Evolutionary conservation across 2,113 vertebrate genomes (phyloP).

Genomic region (Smithornis capensis): DNA sequence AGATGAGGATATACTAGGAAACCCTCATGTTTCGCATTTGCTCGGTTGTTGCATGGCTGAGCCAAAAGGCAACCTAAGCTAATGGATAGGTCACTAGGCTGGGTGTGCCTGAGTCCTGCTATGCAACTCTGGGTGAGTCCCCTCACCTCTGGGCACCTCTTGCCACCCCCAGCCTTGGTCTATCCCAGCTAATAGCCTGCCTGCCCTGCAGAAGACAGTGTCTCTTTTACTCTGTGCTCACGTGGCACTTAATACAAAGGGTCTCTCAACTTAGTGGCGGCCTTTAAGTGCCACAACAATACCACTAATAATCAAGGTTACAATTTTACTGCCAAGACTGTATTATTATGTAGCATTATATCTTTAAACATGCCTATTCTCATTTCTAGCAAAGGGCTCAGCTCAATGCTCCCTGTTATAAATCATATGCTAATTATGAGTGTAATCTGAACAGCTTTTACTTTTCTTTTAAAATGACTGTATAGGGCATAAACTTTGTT

Average conservation of each 20-base stretch:
- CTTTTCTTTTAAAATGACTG: slow-evolving; percentile 14
- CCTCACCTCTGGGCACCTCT: not conserved
- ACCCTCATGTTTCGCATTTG: not conserved
- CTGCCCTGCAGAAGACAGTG: not conserved
- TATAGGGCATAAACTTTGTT: slow-evolving; percentile 53
- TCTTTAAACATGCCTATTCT: slow-evolving; percentile 11
- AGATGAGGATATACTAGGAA: not conserved
- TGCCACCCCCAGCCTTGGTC: not conserved
- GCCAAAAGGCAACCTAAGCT: not conserved
- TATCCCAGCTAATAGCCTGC: not conserved
- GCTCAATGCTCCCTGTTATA: slow-evolving; percentile 22
- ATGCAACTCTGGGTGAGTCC: not conserved
- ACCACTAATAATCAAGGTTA: slow-evolving; percentile 44
- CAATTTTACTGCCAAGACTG: slow-evolving; percentile 30
- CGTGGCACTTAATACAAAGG: not conserved
- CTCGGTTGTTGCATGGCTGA: not conserved
- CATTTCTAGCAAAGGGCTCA: slow-evolving; percentile 38
- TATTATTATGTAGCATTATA: slow-evolving; percentile 61
- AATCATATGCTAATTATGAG: slow-evolving; percentile 54
- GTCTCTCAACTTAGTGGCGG: not conserved
- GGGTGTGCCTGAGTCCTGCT: not conserved
- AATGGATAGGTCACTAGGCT: not conserved
- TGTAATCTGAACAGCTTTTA: slow-evolving; percentile 41
- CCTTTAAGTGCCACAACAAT: slow-evolving; percentile 31
- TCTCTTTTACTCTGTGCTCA: not conserved